Evolutionary conservation across 2,888 invertebrate genomes (phyloP).

Genomic region (Dynastes grantii): DNA sequence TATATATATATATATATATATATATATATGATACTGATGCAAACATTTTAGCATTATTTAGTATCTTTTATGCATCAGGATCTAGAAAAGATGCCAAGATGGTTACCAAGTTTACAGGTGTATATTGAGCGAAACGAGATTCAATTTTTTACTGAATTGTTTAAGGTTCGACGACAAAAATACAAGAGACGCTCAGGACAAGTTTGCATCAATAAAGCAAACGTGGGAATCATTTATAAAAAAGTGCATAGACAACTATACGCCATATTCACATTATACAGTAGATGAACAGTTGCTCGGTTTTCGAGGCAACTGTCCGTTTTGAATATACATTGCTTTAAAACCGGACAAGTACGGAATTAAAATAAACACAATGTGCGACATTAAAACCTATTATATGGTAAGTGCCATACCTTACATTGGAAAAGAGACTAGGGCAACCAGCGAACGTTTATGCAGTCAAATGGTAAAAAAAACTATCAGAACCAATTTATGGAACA

Average conservation of each 20-base stretch:
- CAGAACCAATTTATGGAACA: constrained; percentile 53
- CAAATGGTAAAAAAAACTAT: constrained; percentile 48
- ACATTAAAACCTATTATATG: constrained; percentile 52
- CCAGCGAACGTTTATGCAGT: constrained; percentile 25
- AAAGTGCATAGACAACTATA: constrained; percentile 46
- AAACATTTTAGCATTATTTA: too few species aligned
- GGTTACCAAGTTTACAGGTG: too few species aligned
- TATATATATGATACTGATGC: too few species aligned
- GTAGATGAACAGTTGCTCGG: constrained; percentile 40
- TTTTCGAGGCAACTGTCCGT: too few species aligned
- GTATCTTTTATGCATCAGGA: too few species aligned
- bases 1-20: too few species aligned
- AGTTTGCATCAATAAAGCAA: constrained; percentile 20
- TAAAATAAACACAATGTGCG: constrained; percentile 53
- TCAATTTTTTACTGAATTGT: too few species aligned
- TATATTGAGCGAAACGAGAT: too few species aligned
- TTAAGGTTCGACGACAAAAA: neutral
- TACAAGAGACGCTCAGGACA: constrained; percentile 5
- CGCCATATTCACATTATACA: constrained; percentile 51
- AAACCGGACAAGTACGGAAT: constrained; percentile 41
- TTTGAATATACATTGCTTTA: too few species aligned
- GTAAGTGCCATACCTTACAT: constrained; percentile 53
- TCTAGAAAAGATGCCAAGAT: too few species aligned
- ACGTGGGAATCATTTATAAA: constrained; percentile 15
- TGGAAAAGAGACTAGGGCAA: constrained; percentile 45